These are phyloP conservation scores for Andrena marginata DNA, from an alignment of 2,888 invertebrate genomes.

Conservation along the genomic window DNA sequence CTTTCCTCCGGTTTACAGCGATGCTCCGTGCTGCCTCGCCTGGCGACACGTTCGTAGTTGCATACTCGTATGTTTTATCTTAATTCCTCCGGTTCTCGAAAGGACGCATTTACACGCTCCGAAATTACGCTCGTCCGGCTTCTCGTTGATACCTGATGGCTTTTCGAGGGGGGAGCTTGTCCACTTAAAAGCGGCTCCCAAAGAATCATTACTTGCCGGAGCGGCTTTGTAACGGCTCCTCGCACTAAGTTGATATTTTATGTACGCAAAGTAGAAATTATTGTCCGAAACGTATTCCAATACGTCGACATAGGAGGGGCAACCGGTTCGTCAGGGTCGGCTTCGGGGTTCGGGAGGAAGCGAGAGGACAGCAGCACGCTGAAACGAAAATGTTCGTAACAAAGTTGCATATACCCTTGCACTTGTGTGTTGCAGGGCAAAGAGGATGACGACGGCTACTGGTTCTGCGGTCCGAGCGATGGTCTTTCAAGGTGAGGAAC, in stretches of 20 bases:
- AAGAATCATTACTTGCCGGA: conserved; percentile 46
- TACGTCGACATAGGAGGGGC: conserved; percentile 63
- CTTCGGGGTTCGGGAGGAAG: conserved; percentile 20
- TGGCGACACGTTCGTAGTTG: not conserved
- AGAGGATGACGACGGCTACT: conserved; percentile 47
- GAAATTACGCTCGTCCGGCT: conserved; percentile 32
- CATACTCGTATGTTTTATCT: conserved; percentile 31
- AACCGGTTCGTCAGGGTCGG: conserved; percentile 69
- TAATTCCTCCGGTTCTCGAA: conserved; percentile 33
- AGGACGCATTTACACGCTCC: conserved; percentile 30
- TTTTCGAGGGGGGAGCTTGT: conserved; percentile 7
- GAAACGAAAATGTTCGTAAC: conserved; percentile 61
- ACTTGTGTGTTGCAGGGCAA: conserved; percentile 52
- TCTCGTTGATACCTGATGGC: conserved; percentile 39
- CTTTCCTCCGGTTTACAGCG: not conserved
- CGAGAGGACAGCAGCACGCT: conserved; percentile 27
- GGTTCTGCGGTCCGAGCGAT: conserved; percentile 7
- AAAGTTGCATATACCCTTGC: conserved; percentile 59
- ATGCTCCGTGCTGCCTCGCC: not conserved
- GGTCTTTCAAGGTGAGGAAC: too few relatives aligned
- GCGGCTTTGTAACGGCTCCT: conserved; percentile 48
- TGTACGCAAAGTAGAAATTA: conserved; percentile 60
- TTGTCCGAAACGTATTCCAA: conserved; percentile 69
- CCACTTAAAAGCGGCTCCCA: conserved; percentile 49
- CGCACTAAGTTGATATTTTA: conserved; percentile 60